These are phyloP conservation scores for Tokudaia tokunoshimensis DNA, from an alignment of 2,797 vertebrate genomes.

Conservation along the genomic window DNA sequence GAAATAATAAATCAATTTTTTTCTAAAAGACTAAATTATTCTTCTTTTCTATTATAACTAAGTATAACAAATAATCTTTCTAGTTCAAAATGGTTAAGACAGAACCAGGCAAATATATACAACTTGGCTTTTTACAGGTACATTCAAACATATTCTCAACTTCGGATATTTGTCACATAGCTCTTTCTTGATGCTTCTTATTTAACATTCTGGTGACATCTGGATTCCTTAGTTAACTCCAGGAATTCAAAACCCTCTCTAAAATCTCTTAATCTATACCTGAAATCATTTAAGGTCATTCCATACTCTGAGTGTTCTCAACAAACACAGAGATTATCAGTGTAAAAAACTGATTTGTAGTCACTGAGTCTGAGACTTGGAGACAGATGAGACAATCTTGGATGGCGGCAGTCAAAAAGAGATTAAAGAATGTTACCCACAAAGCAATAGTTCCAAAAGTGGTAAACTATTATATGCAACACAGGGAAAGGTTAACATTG, in stretches of 20 bases:
- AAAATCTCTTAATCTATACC: not conserved
- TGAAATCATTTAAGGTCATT: not conserved
- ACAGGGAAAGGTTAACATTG: not conserved
- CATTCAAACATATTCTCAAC: not conserved
- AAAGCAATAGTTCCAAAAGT: fast-evolving
- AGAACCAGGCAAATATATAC: not conserved
- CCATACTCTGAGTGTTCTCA: not conserved
- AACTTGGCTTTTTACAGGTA: not conserved
- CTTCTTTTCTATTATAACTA: not conserved
- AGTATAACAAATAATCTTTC: not conserved
- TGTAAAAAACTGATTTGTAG: not conserved
- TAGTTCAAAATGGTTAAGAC: not conserved
- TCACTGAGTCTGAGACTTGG: not conserved
- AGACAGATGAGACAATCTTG: not conserved
- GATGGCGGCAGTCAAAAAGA: not conserved
- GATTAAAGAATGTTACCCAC: not conserved
- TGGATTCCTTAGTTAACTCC: not conserved
- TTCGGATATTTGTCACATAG: not conserved
- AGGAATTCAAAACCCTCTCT: not conserved
- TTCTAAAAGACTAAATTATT: not conserved
- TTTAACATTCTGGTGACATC: not conserved
- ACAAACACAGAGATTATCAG: not conserved
- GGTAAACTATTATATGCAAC: not conserved
- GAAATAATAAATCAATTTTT: not conserved
- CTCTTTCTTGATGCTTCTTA: not conserved